These are phyloP conservation scores for Erebia aethiops DNA, from an alignment of 2,888 invertebrate genomes.

Conservation along the genomic window DNA sequence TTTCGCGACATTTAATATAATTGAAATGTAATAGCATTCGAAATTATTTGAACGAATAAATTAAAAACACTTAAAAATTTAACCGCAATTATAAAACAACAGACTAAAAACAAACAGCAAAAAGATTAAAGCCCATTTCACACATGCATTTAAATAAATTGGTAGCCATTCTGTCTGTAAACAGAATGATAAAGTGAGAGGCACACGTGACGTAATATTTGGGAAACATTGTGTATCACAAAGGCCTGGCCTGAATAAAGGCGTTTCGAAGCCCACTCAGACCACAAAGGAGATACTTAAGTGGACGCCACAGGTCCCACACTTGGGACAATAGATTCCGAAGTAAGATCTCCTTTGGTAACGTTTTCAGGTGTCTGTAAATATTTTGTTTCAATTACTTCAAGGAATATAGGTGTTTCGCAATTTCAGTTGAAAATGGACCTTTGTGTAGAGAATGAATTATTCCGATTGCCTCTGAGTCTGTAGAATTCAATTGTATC, in stretches of 20 bases:
- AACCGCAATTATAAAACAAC: neutral
- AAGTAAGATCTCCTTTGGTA: conserved; percentile 28
- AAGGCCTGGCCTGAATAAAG: conserved; percentile 20
- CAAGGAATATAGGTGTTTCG: conserved; percentile 21
- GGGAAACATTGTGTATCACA: conserved; percentile 19
- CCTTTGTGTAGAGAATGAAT: neutral
- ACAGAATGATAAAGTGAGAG: conserved; percentile 18
- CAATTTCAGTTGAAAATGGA: conserved; percentile 7
- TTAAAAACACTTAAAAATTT: neutral
- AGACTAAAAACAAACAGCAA: neutral
- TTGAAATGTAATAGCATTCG: too few relatives aligned
- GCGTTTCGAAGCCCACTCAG: conserved; percentile 20
- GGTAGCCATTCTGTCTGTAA: conserved; percentile 5
- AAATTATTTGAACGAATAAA: neutral
- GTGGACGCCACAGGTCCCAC: conserved; percentile 1
- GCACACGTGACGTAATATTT: conserved; percentile 20
- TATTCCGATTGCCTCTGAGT: neutral
- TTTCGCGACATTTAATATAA: too few relatives aligned
- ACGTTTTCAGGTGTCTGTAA: conserved; percentile 24
- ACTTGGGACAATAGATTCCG: conserved; percentile 27
- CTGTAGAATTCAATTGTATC: neutral
- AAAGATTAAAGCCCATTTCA: neutral
- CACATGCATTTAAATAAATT: conserved; percentile 16
- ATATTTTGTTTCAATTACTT: conserved; percentile 37
- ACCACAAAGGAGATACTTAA: conserved; percentile 20